These are phyloP conservation scores for Palythoa caribaeorum DNA, from an alignment of 92 coral and sea anemone species.

Conservation along the genomic window DNA sequence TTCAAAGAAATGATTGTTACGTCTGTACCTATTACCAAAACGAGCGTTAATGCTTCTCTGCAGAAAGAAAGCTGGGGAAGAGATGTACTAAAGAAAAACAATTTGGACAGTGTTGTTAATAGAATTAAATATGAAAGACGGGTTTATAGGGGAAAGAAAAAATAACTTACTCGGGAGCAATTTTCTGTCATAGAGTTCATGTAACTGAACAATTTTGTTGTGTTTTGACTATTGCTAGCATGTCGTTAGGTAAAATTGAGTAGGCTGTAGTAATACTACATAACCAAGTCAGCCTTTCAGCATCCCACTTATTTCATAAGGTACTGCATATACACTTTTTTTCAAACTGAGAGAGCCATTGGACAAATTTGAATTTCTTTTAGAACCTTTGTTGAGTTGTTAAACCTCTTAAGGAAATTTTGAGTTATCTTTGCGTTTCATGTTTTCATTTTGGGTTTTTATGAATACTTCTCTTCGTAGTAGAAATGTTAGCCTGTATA, in stretches of 20 bases:
- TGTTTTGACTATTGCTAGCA: background rate
- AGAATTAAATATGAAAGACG: constrained; percentile 34
- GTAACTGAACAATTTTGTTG: constrained; percentile 6
- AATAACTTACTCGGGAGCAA: constrained; percentile 9
- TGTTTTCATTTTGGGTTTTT: background rate
- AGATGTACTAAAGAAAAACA: constrained; percentile 26
- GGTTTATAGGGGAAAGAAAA: constrained; percentile 22
- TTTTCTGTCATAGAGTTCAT: background rate
- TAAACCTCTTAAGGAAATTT: background rate
- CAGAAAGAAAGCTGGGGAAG: constrained; percentile 36
- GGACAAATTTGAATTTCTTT: background rate
- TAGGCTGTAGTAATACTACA: background rate
- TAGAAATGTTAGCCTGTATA: background rate
- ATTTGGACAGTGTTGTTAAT: constrained; percentile 37
- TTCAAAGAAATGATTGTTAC: constrained; percentile 33
- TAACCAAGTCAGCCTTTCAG: background rate
- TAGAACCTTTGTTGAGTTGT: background rate
- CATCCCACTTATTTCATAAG: background rate
- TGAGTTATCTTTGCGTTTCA: background rate
- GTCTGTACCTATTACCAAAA: constrained; percentile 38
- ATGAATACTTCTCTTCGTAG: background rate
- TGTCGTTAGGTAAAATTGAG: background rate
- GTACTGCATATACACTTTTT: background rate
- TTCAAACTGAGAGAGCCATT: background rate
- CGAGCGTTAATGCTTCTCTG: constrained; percentile 36